phyloP scores from a whole-genome alignment of 2,113 vertebrate genomes.

The Martes martes region DNA sequence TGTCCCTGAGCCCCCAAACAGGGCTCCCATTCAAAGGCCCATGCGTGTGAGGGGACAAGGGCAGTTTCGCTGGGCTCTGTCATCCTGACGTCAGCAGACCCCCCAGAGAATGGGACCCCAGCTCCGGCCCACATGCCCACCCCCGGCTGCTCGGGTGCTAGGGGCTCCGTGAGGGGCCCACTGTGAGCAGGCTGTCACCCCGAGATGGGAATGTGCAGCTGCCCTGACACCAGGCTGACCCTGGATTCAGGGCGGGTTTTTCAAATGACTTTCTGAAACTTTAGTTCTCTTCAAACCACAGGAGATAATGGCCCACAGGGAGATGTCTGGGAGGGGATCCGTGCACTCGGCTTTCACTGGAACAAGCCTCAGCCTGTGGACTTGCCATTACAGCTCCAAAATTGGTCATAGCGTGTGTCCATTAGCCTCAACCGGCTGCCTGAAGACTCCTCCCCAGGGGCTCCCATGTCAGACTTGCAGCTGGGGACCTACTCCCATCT shows the following conservation, averaged over 20 bases:
- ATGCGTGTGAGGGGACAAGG: neutral
- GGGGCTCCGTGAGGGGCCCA: neutral
- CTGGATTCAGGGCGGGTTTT: no score
- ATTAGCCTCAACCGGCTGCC: neutral
- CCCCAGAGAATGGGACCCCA: neutral
- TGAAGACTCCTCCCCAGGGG: neutral
- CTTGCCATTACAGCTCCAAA: neutral
- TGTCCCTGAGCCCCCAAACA: no score
- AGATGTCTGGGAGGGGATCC: neutral
- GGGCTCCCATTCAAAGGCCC: neutral
- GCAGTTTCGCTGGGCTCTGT: neutral
- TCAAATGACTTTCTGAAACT: neutral
- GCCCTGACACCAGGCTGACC: neutral
- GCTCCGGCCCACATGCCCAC: neutral
- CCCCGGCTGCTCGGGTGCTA: fast-evolving
- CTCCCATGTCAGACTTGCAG: neutral
- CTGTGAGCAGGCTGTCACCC: neutral
- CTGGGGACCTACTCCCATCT: no score
- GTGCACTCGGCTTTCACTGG: neutral
- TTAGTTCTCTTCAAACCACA: neutral
- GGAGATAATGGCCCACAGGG: neutral
- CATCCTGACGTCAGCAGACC: neutral
- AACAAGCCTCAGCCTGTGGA: neutral
- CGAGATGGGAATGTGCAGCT: neutral
- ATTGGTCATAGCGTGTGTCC: neutral